These are phyloP conservation scores for Tetropium fuscum DNA, from an alignment of 2,888 invertebrate species.

Conservation along the genomic window DNA sequence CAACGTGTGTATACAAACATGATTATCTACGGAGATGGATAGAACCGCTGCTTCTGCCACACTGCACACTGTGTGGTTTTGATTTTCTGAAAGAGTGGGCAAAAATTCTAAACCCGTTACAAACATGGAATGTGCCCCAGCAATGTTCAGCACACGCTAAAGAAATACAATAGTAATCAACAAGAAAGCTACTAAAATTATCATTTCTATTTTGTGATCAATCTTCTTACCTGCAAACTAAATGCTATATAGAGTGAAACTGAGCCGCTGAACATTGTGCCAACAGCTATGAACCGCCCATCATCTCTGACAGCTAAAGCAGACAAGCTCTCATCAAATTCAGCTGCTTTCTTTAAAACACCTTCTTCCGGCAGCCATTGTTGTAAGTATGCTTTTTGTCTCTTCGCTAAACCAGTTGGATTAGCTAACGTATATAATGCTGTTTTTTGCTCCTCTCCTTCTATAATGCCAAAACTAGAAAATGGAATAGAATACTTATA, in stretches of 20 bases:
- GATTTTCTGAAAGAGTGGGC: conserved; percentile 78
- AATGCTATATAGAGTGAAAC: conserved; percentile 92
- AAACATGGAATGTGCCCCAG: conserved; percentile 94
- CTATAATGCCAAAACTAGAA: conserved; percentile 76
- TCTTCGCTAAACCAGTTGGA: conserved; percentile 79
- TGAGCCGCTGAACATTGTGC: conserved; percentile 94
- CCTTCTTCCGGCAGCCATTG: conserved; percentile 79
- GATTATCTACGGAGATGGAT: conserved; percentile 96
- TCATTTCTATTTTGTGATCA: background rate
- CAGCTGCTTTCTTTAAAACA: conserved; percentile 69
- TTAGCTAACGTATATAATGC: conserved; percentile 86
- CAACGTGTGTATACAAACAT: conserved; percentile 89
- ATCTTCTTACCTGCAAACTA: conserved; percentile 79
- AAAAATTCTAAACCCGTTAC: conserved; percentile 96
- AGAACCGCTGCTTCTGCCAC: conserved; percentile 89
- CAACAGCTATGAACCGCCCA: conserved; percentile 91
- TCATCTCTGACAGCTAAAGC: conserved; percentile 91
- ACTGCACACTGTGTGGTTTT: conserved; percentile 79
- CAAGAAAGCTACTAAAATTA: background rate
- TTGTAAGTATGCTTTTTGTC: conserved; percentile 81
- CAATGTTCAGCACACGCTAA: conserved; percentile 85
- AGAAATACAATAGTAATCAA: conserved; percentile 2
- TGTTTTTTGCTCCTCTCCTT: conserved; percentile 74
- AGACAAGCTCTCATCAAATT: conserved; percentile 81
- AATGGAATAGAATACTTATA: background rate